Conservation (phyloP, 2,113 vertebrate species). For the Strix uralensis region DNA sequence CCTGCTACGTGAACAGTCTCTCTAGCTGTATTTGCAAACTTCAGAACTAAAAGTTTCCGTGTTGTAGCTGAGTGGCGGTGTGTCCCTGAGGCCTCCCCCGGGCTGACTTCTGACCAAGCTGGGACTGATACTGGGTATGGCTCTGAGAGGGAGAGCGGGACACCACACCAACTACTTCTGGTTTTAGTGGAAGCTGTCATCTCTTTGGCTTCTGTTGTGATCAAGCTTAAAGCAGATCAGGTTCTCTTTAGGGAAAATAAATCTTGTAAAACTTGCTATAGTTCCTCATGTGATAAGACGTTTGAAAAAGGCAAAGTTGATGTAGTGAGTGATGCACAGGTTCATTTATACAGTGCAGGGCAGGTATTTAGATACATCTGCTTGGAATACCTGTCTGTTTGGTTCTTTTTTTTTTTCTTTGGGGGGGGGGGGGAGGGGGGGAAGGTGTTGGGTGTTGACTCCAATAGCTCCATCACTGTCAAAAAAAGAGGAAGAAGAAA, state of each 20-base stretch:
- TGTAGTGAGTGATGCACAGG: neutral
- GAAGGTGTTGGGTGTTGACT: no score
- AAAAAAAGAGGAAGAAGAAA: no score
- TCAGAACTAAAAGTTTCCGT: neutral
- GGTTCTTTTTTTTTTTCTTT: neutral
- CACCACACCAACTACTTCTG: neutral
- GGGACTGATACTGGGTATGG: accelerated
- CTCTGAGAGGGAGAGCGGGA: neutral
- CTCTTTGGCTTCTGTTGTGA: neutral
- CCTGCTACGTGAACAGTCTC: accelerated
- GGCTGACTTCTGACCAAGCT: neutral
- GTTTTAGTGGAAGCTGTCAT: neutral
- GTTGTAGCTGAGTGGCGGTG: accelerated
- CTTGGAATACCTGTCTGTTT: neutral
- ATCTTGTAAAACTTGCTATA: neutral
- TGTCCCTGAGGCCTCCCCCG: neutral
- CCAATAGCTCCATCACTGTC: neutral
- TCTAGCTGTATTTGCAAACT: neutral
- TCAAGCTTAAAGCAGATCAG: neutral
- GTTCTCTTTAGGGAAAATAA: neutral
- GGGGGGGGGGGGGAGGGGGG: no score
- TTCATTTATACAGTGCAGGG: accelerated
- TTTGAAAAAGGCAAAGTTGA: no score
- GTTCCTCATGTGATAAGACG: neutral
- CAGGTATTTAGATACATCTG: neutral